Conservation (phyloP, 2,797 vertebrate species). For the Eurystomus glaucurus region DNA sequence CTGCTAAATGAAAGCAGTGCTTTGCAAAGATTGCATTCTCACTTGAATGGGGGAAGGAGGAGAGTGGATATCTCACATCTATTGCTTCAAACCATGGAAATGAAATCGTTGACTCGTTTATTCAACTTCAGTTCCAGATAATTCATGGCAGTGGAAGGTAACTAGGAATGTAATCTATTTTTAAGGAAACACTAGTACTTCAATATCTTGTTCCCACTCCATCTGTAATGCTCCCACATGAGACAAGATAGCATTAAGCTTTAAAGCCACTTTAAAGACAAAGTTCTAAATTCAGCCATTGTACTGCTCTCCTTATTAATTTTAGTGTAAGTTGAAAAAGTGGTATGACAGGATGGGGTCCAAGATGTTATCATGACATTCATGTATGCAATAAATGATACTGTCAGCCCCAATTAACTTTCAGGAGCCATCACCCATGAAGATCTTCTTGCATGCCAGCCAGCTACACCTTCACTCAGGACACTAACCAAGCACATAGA, state of each 20-base stretch:
- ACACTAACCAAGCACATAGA: not conserved
- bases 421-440: not conserved
- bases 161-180: not conserved
- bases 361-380: accelerated
- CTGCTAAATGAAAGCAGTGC: constrained; percentile 64
- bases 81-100: constrained; percentile 26
- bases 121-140: not conserved
- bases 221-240: not conserved
- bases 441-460: not conserved
- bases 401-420: not conserved
- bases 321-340: not conserved
- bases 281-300: not conserved
- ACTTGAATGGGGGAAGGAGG: constrained; percentile 21
- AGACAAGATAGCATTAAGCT: constrained; percentile 9
- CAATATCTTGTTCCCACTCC: not conserved
- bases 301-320: not conserved
- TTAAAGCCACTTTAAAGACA: constrained; percentile 6
- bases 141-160: not conserved
- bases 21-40: constrained; percentile 65
- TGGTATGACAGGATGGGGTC: accelerated
- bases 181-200: not conserved
- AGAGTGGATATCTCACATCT: not conserved
- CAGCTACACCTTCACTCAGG: not conserved
- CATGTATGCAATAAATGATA: not conserved
- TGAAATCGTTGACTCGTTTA: not conserved